phyloP scores from a whole-genome alignment of 2,113 vertebrate genomes.

The Otus sunia region DNA sequence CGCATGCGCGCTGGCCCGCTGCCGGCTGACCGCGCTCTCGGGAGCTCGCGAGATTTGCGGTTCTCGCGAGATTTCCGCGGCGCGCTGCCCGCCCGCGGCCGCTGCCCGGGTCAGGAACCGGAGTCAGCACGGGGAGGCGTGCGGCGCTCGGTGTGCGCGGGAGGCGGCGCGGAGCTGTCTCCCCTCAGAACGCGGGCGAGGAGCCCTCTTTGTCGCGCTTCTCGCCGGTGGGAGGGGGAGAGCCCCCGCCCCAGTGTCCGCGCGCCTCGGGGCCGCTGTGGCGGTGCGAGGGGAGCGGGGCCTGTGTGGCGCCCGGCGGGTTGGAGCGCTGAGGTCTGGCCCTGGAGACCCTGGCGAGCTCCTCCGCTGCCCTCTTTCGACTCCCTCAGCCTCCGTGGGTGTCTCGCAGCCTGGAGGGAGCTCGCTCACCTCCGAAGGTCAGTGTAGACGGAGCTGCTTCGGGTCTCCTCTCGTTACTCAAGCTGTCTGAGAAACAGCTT shows the following conservation, averaged over 20 bases:
- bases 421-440: neutral
- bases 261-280: no score
- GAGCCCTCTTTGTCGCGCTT: fast-evolving
- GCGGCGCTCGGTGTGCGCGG: no score
- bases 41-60: fast-evolving
- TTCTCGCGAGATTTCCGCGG: neutral
- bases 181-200: neutral
- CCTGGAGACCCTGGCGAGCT: neutral
- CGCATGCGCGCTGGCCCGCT: neutral
- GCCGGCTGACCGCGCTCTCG: fast-evolving
- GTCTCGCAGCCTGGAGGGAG: neutral
- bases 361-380: fast-evolving
- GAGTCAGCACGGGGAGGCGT: neutral
- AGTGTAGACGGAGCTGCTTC: neutral
- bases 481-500: neutral
- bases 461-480: neutral
- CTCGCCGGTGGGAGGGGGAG: neutral
- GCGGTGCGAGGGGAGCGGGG: neutral
- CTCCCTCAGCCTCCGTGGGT: neutral
- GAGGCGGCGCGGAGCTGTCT: fast-evolving
- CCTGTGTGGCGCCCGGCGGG: neutral
- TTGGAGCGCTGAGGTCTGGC: neutral
- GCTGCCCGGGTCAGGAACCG: fast-evolving
- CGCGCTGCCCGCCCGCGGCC: fast-evolving
- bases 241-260: fast-evolving